A percentile compares a stretch with the other conserved stretches of the same genome.
phyloP scores from a whole-genome alignment of 1,140 invertebrate species.

The Diachasmimorpha longicaudata region DNA sequence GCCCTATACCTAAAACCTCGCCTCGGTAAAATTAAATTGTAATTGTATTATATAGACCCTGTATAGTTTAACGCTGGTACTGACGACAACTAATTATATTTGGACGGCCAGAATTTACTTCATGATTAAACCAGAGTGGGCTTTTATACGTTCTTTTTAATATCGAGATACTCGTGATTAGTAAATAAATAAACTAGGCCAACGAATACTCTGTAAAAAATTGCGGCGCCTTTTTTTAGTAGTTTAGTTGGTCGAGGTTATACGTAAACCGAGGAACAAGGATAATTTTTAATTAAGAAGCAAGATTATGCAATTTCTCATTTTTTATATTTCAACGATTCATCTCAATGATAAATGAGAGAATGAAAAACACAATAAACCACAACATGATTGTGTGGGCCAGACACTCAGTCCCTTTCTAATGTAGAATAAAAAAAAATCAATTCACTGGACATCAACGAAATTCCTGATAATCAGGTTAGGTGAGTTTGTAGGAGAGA shows the following conservation, averaged over 20 bases:
- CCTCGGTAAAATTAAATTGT: slow-evolving; percentile 46
- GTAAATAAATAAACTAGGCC: background rate
- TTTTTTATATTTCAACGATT: no score
- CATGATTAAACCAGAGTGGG: slow-evolving; percentile 16
- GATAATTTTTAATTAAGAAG: no score
- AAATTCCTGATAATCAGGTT: background rate
- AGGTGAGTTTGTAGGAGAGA: slow-evolving; percentile 27
- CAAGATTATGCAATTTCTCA: no score
- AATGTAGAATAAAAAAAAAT: background rate
- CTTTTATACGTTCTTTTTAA: background rate
- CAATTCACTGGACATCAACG: background rate
- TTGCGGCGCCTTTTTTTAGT: no score
- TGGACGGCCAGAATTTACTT: slow-evolving; percentile 43
- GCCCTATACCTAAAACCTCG: slow-evolving; percentile 10
- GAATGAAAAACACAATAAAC: no score
- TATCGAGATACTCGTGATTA: background rate
- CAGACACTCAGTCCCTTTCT: background rate
- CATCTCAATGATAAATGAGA: no score
- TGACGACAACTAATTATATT: slow-evolving; percentile 49
- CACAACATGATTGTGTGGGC: no score
- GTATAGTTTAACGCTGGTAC: slow-evolving; percentile 40
- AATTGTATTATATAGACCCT: slow-evolving; percentile 44
- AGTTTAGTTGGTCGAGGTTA: no score
- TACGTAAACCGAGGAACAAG: no score
- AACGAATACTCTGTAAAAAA: background rate